Conservation (phyloP, 2,888 invertebrate genomes). For the Eristalis arbustorum region DNA sequence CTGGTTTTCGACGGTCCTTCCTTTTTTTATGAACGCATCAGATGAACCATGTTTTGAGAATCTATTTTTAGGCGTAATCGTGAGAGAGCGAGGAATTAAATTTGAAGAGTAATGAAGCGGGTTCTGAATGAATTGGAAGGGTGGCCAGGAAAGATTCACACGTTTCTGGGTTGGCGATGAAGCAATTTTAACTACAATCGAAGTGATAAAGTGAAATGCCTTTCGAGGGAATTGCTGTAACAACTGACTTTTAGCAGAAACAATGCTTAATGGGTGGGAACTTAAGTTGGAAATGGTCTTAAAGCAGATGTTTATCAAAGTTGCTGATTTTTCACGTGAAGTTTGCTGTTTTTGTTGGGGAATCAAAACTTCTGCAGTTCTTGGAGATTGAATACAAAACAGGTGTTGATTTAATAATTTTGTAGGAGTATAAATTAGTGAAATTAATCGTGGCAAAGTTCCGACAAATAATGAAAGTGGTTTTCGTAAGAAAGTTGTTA, state of each 20-base stretch:
- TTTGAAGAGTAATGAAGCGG: neutral
- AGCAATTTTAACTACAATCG: neutral
- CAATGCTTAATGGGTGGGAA: neutral
- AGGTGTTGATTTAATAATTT: too few relatives aligned
- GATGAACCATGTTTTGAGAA: neutral
- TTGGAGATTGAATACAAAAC: too few relatives aligned
- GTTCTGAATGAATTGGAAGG: neutral
- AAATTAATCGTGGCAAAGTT: too few relatives aligned
- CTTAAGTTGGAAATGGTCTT: neutral
- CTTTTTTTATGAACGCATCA: neutral
- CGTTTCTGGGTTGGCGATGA: neutral
- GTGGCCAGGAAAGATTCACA: neutral
- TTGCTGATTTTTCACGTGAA: too few relatives aligned
- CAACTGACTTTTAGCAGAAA: neutral
- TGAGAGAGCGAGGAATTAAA: conserved; percentile 21
- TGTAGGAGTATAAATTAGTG: too few relatives aligned
- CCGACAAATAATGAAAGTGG: too few relatives aligned
- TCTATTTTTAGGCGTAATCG: neutral
- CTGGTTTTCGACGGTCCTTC: neutral
- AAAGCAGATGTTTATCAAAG: neutral
- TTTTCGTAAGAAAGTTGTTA: too few relatives aligned
- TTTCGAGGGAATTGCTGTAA: neutral
- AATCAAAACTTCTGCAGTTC: too few relatives aligned
- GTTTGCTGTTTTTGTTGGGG: too few relatives aligned
- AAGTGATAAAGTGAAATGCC: neutral